These are phyloP conservation scores for Eulacestoma nigropectus DNA, from an alignment of 2,113 vertebrate genomes.

Conservation along the genomic window DNA sequence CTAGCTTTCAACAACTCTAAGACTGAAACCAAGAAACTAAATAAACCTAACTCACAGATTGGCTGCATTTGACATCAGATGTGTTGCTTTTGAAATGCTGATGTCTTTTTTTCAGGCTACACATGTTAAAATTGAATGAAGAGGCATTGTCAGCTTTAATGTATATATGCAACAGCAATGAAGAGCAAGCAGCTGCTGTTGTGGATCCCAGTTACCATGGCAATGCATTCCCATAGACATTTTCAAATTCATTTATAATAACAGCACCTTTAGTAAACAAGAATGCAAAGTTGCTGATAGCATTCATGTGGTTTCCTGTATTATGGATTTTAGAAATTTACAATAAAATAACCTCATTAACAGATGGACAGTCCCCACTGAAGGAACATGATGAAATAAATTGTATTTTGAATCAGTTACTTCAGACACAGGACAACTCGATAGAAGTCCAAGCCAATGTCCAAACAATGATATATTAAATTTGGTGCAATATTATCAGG, in stretches of 20 bases:
- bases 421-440: background rate
- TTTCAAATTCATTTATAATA: constrained; percentile 33
- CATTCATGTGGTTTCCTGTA: background rate
- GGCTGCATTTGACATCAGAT: background rate
- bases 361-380: background rate
- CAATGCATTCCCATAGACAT: constrained; percentile 42
- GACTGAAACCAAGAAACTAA: background rate
- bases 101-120: background rate
- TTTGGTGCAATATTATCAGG: background rate
- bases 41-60: background rate
- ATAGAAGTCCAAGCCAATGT: background rate
- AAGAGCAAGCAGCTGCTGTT: constrained; percentile 36
- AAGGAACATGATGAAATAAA: background rate
- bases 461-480: background rate
- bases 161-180: background rate
- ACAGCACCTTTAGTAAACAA: background rate
- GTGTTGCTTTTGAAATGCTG: background rate
- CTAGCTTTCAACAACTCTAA: background rate
- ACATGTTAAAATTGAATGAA: background rate
- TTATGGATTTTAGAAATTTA: background rate
- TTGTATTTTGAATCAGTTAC: background rate
- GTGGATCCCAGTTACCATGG: constrained; percentile 58
- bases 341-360: background rate
- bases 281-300: background rate
- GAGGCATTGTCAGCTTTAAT: background rate